Base-by-base conservation (phyloP, 2,113 vertebrate species). In the Oncorhynchus gorbuscha region DNA sequence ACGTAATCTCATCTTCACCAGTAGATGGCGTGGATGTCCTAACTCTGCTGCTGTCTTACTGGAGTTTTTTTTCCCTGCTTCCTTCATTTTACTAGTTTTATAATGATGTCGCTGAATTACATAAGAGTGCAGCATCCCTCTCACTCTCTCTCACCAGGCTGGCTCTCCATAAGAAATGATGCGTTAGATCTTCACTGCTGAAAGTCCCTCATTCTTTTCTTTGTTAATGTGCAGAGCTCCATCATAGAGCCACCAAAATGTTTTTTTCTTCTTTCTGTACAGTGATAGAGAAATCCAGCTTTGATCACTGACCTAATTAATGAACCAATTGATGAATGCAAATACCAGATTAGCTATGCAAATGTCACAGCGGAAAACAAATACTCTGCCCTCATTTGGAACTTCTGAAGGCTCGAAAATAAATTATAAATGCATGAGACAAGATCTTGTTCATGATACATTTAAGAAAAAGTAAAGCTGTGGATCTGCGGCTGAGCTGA, bases 291-390 rank as follows among this genome's bases (percentile, higher is more conserved):
- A 87, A 89, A 86, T 81, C 74, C 81, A 75, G 80, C 89, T 93
- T 92, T 93, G 89, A 94, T 92, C 89, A 79, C 81, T 92, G 90
- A 92, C 91, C 89, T 89, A 93, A 91, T 94, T 94, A 93, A 90
- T 90, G 83, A 84, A 90, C 84, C 86, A 84, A 90, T 88, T 92
- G 92, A 91, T 88, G 87, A 90, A 92, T 90, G 86, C 89, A 92
- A 93, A 93, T 90, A 92, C 76, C 78, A 89, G 89, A 91, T 91
- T 88, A 91, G 81, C 84, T 90, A 90, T 91, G 91, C 83, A 92
- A 89, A 89, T 86, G 83, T 86, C 80, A 83, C 76, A 82, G 76
- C 72, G 84, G 58, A 69, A 61, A 72, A 70, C 70, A 83, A 75
- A 79, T 79, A 80, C 72, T 77, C 80, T 88, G 82, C 51, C 85